A percentile compares a stretch with the other conserved stretches of the same genome.
phyloP scores from a whole-genome alignment of 2,113 vertebrate genomes.

The Platysteira castanea region DNA sequence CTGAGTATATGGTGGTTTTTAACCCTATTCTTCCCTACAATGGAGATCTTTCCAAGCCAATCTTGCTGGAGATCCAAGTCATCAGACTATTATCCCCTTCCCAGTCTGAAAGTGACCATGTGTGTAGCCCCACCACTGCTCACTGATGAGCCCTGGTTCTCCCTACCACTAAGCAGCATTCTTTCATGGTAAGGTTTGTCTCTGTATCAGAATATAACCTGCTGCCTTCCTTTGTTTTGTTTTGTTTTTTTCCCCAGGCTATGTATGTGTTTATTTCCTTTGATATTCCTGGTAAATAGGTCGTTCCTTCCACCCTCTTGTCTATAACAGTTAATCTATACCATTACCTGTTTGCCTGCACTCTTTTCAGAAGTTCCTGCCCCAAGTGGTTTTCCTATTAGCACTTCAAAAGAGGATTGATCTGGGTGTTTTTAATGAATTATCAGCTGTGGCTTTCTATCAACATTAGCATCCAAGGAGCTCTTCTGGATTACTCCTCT shows the following conservation, averaged over 20 bases:
- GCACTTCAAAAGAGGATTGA: conserved; percentile 40
- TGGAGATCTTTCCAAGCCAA: neutral
- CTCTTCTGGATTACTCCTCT: neutral
- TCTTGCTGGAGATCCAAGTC: neutral
- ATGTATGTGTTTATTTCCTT: conserved; percentile 1
- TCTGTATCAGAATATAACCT: neutral
- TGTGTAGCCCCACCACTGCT: neutral
- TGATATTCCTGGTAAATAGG: conserved; percentile 33
- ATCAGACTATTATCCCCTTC: neutral
- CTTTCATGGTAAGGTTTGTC: neutral
- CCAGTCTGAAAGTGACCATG: neutral
- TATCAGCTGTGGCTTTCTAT: neutral
- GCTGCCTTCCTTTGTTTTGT: neutral
- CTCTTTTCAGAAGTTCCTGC: neutral
- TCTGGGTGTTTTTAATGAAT: neutral
- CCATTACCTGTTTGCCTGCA: neutral
- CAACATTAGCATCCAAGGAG: neutral
- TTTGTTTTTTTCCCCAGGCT: neutral
- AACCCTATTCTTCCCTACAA: neutral
- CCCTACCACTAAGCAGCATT: neutral
- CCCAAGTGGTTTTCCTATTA: conserved; percentile 7
- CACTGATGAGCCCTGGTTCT: neutral
- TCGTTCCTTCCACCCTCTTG: conserved; percentile 5
- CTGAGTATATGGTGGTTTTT: neutral
- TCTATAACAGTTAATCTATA: conserved; percentile 33